Evolutionary conservation across 2,888 invertebrate species (phyloP).

Genomic region (Leucoma salicis): DNA sequence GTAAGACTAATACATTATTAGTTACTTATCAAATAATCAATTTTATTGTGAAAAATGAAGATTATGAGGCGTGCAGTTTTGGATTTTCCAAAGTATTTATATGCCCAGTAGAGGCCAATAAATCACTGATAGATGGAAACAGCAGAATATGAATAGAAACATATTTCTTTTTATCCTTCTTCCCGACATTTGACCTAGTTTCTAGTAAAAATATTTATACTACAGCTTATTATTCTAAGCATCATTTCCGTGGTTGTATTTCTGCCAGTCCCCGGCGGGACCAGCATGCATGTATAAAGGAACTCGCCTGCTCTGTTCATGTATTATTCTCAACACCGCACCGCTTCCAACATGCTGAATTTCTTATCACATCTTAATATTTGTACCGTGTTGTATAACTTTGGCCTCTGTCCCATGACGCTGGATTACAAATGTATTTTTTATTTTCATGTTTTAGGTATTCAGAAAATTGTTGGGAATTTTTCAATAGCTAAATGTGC

Average conservation of each 20-base stretch:
- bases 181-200: not conserved
- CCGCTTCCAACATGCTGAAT: conserved; percentile 30
- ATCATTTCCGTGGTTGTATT: conserved; percentile 12
- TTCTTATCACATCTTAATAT: conserved; percentile 37
- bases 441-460: conserved; percentile 18
- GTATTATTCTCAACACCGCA: conserved; percentile 32
- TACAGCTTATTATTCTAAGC: conserved; percentile 8
- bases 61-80: too few species aligned
- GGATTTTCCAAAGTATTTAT: too few species aligned
- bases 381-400: conserved; percentile 32
- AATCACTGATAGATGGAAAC: too few species aligned
- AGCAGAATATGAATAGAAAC: too few species aligned
- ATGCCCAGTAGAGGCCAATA: too few species aligned
- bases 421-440: conserved; percentile 27
- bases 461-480: conserved; percentile 7
- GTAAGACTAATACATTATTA: too few species aligned
- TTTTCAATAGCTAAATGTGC: too few species aligned
- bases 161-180: not conserved
- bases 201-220: not conserved
- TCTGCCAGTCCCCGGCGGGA: conserved; percentile 27
- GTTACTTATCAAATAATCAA: too few species aligned
- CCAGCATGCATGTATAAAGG: conserved; percentile 31
- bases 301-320: conserved; percentile 29
- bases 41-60: too few species aligned
- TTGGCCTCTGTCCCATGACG: conserved; percentile 27